Evolutionary conservation across 2,113 vertebrate species (phyloP), one percentile per base, ranked within the genome.

Genomic region (Chitala chitala): DNA sequence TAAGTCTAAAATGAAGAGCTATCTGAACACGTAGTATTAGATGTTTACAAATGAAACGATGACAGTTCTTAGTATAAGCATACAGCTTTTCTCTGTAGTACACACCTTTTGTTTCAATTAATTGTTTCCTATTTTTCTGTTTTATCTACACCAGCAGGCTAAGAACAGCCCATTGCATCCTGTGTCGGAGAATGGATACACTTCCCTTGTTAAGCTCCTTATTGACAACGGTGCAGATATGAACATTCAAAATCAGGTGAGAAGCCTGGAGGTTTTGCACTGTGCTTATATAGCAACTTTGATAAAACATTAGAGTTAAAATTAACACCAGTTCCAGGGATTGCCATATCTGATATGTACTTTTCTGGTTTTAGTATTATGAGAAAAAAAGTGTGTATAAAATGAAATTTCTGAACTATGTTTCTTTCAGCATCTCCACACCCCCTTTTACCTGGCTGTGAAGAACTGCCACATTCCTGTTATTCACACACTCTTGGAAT

Each of bases 401-500:
- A 33, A 12, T 5, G 17, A 50, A 69, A 69, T 12, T 51, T 15
- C 48, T 58, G 12, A 22, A 81, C 2, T 71, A 86, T 86, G 83
- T 79, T 33, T 24, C 79, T 77, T 83, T 75, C 82, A 98, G 95
- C 77, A 91, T 63, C 86, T 89, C 68, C 89, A 91, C 72, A 84
- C 92, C 15, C 84, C 93, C 69, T 89, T 96, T 71, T 93, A 95
- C 81, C 84, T 95, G 79, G 93, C 94, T n/a, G 86, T 97, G 77
- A 87, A 82, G 73, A 90, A 85, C 82, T 89, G 88, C 68, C 89
- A 92, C 33, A 77, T 92, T 64, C 73, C 75, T 0, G 76, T 92
- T 26, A 92, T 94, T 44, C 89, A 91, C 81, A 87, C 75, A 56
- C 86, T 98, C 40, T 76, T 98, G 80, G 79, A 84, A 46, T 87